A percentile compares a stretch with the other conserved stretches of the same genome.
Conservation (phyloP, 2,797 vertebrate genomes). For the Rhincodon typus region DNA sequence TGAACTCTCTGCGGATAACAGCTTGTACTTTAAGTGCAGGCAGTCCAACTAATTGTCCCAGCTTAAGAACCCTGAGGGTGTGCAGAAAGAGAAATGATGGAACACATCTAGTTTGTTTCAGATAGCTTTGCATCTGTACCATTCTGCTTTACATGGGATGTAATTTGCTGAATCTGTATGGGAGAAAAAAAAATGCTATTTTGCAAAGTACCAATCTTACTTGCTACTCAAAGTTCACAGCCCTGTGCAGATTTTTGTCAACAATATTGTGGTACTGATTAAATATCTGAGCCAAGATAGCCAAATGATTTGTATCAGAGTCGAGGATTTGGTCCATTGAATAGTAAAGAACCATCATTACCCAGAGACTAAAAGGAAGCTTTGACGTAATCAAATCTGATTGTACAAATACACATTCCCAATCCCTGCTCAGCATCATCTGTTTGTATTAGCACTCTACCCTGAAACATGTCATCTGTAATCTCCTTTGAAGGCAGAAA, state of each 20-base stretch:
- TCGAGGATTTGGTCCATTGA: conserved; percentile 1
- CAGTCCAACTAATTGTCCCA: neutral
- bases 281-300: neutral
- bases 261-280: neutral
- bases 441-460: conserved; percentile 14
- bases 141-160: neutral
- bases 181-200: neutral
- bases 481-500: neutral
- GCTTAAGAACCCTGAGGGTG: neutral
- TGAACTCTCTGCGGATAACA: neutral
- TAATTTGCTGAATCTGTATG: neutral
- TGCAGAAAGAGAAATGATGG: neutral
- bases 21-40: neutral
- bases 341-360: neutral
- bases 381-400: neutral
- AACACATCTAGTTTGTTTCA: neutral
- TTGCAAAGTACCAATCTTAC: neutral
- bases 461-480: neutral
- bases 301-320: neutral
- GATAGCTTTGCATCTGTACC: neutral
- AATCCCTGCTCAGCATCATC: neutral
- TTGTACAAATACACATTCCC: neutral
- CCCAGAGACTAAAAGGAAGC: neutral
- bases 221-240: neutral
- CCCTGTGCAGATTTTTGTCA: neutral